Evolutionary conservation across 2,888 invertebrate genomes (phyloP).

Genomic region (Lasioglossum oenotherae): DNA sequence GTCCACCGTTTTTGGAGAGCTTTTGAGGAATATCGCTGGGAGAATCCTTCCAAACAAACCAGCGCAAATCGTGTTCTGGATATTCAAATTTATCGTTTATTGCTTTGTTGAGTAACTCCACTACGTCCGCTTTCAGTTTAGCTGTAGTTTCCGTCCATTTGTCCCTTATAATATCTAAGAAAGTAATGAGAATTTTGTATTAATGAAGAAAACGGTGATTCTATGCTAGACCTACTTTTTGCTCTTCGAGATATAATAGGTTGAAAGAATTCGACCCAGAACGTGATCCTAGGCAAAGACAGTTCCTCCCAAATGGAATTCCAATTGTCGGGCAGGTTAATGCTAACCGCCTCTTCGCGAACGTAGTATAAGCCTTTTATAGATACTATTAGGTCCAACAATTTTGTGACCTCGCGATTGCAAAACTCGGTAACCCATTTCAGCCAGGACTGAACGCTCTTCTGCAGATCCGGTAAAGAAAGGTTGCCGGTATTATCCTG

Average conservation of each 20-base stretch:
- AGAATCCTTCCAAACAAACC: constrained; percentile 91
- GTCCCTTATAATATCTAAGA: constrained; percentile 75
- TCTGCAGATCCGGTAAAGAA: constrained; percentile 80
- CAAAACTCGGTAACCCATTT: constrained; percentile 87
- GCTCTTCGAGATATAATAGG: constrained; percentile 90
- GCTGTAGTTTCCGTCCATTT: constrained; percentile 75
- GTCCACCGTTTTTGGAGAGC: constrained; percentile 77
- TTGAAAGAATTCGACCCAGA: constrained; percentile 91
- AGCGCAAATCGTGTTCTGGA: constrained; percentile 88
- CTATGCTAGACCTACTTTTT: constrained; percentile 79
- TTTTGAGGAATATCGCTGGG: constrained; percentile 85
- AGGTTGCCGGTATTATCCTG: constrained; percentile 74
- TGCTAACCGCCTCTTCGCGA: constrained; percentile 88
- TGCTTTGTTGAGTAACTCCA: constrained; percentile 76
- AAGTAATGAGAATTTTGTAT: neutral
- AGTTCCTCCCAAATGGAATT: constrained; percentile 87
- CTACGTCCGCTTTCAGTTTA: constrained; percentile 74
- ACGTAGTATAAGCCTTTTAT: constrained; percentile 90
- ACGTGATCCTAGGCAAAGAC: constrained; percentile 87
- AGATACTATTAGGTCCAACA: constrained; percentile 88
- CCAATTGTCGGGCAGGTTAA: constrained; percentile 88
- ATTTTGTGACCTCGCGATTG: constrained; percentile 86
- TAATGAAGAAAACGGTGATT: neutral
- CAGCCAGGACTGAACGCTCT: constrained; percentile 88
- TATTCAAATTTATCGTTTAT: constrained; percentile 81